phyloP scores from a whole-genome alignment of 1,140 invertebrate species.

The Chironomus tepperi region DNA sequence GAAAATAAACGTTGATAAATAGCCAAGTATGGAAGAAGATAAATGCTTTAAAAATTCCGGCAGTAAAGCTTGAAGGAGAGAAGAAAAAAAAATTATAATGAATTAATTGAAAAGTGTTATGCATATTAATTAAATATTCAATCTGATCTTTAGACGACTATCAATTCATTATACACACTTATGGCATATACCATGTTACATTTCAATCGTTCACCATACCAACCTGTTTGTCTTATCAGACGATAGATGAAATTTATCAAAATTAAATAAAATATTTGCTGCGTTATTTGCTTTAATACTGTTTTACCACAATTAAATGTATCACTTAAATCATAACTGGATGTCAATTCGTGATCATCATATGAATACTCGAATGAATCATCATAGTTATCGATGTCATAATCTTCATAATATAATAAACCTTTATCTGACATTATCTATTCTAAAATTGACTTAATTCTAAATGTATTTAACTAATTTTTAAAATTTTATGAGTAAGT shows the following conservation, averaged over 20 bases:
- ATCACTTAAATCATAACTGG: background rate
- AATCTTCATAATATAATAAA: slow-evolving; percentile 11
- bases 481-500: background rate
- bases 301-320: background rate
- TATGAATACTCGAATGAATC: background rate
- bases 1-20: background rate
- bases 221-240: slow-evolving; percentile 18
- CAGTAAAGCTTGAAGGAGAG: background rate
- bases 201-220: background rate
- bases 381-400: background rate
- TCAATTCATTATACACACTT: background rate
- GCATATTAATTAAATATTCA: slow-evolving; percentile 1
- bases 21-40: slow-evolving; percentile 5
- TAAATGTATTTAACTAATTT: background rate
- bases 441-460: background rate
- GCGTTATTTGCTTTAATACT: slow-evolving; percentile 11
- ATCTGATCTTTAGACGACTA: background rate
- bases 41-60: slow-evolving; percentile 18
- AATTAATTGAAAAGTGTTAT: slow-evolving; percentile 19
- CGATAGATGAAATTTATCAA: background rate
- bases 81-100: background rate
- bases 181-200: too few species aligned
- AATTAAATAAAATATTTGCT: background rate
- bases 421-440: background rate
- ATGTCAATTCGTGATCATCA: background rate